Evolutionary conservation across 2,888 invertebrate species (phyloP).

Genomic region (Neoitamus cyanurus): DNA sequence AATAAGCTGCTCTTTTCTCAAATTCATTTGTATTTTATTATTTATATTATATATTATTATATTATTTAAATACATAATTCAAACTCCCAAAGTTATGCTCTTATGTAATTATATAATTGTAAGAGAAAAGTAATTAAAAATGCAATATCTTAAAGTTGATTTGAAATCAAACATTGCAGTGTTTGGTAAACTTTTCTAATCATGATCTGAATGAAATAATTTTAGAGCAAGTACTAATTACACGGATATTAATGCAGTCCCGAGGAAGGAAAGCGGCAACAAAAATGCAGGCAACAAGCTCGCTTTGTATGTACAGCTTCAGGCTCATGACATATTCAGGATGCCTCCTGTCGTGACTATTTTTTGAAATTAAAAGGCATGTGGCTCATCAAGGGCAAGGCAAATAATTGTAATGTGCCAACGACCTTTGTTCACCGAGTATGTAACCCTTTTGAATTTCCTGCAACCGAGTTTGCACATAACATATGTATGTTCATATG

Average conservation of each 20-base stretch:
- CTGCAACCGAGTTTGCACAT: background rate
- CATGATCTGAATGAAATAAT: background rate
- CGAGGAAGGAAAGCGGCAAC: background rate
- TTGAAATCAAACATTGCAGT: background rate
- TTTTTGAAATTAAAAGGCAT: slow-evolving; percentile 1
- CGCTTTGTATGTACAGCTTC: background rate
- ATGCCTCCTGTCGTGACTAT: slow-evolving; percentile 5
- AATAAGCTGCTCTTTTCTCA: too few relatives aligned
- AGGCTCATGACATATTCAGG: background rate
- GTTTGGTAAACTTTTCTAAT: background rate
- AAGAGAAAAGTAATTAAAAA: too few relatives aligned
- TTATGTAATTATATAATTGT: too few relatives aligned
- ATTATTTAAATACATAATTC: too few relatives aligned
- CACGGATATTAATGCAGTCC: background rate
- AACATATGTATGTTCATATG: background rate
- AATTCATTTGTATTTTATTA: too few relatives aligned
- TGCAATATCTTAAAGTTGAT: background rate
- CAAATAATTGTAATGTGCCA: background rate
- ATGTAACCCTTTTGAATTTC: background rate
- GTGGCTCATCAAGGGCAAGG: background rate
- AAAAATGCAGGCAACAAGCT: background rate
- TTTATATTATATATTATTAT: too few relatives aligned
- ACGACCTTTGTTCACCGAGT: background rate
- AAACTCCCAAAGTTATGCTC: too few relatives aligned
- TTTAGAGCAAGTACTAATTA: background rate